A percentile compares a stretch with the other conserved stretches of the same genome.
Evolutionary conservation across 2,113 vertebrate genomes (phyloP).

Genomic region (Arenaria interpres): DNA sequence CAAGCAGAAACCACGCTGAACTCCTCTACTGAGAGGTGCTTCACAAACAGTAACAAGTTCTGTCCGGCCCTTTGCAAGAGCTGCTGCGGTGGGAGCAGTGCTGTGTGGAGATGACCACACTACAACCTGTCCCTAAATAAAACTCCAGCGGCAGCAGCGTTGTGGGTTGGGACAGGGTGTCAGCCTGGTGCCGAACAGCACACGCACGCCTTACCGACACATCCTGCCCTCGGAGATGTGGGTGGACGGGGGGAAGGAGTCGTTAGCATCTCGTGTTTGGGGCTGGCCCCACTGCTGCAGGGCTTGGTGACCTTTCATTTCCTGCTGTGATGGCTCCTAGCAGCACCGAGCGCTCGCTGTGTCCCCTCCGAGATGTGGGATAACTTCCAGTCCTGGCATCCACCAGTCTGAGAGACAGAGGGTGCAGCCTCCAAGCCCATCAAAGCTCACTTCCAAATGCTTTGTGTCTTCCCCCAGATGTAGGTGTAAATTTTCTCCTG

Average conservation of each 20-base stretch:
- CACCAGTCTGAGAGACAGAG: background rate
- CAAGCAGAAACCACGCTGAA: background rate
- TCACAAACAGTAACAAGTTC: fast-evolving
- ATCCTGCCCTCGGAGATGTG: background rate
- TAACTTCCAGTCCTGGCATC: background rate
- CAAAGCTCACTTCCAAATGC: background rate
- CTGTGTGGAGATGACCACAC: fast-evolving
- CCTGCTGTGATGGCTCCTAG: background rate
- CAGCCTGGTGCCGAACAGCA: fast-evolving
- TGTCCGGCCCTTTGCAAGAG: fast-evolving
- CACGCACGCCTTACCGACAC: fast-evolving
- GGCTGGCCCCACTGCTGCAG: background rate
- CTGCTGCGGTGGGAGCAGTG: background rate
- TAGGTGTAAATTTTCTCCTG: background rate
- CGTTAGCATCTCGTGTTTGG: background rate
- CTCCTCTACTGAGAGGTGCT: fast-evolving
- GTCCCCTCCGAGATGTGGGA: background rate
- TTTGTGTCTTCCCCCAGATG: background rate
- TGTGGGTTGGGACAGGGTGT: fast-evolving
- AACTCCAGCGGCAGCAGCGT: too few species aligned
- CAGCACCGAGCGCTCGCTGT: fast-evolving
- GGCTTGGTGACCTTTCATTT: background rate
- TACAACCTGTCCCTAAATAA: background rate
- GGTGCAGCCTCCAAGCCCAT: background rate
- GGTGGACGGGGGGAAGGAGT: background rate